Evolutionary conservation across 2,113 vertebrate genomes (phyloP), one percentile per base, ranked within the genome.

Genomic region (Panthera uncia): DNA sequence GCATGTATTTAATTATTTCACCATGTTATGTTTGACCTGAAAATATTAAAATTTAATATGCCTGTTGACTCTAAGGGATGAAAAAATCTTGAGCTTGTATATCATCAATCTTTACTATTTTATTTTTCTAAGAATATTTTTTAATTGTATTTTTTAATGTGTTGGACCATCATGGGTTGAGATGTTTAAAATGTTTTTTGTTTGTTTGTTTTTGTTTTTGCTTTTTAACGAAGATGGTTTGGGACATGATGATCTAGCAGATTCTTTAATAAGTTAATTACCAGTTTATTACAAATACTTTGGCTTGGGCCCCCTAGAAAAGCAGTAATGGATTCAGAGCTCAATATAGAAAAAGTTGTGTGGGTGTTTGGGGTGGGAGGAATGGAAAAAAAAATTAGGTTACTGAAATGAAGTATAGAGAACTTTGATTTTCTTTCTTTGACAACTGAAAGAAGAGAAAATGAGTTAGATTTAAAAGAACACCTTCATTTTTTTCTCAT

Each of bases 401-500:
- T 91, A 13, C 21, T 14, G 6, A 79, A 21, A 61, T 48, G 5
- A 50, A 71, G 15, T 50, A n/a, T 3, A 90, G 50, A 93, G 18
- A 73, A 38, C 16, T 11, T 86, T 92, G 33, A 48, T n/a, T 66
- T 41, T 93, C 15, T 61, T 19, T 41, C 71, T 79, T 83, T 95
- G 12, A 93, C 27, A 91, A 36, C 4, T 14, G 79, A 38, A 82
- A 91, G 66, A 82, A 89, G 7, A 95, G 33, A 66, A 95, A 88
- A 83, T 55, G 5, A 95, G 21, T 38, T 50, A 4, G 18, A 57
- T 63, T 36, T 94, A 33, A 80, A 96, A 90, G 14, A 80, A 6
- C 29, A 87, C 14, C 25, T 96, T 95, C 15, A 83, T 65, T 95
- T 96, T 96, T 76, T 25, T 96, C 52, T 92, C 83, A 55, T 38